phyloP scores from a whole-genome alignment of 2,113 vertebrate species.

The Strix aluco region DNA sequence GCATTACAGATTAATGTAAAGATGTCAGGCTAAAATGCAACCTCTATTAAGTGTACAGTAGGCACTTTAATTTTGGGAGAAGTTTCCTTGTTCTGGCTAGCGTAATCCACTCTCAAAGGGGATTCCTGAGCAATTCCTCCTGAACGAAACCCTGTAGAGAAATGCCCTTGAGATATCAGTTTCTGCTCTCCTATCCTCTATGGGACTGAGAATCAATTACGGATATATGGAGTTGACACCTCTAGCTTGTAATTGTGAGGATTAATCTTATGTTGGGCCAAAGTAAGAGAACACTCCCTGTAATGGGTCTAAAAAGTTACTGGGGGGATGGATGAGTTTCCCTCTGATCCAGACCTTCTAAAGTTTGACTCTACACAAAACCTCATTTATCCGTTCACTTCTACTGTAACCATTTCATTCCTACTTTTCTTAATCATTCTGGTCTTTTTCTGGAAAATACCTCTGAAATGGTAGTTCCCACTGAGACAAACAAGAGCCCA shows the following conservation, averaged over 20 bases:
- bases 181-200: not conserved
- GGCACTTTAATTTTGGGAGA: not conserved
- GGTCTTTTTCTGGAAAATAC: not conserved
- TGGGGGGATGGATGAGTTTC: not conserved
- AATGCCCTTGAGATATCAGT: not conserved
- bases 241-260: not conserved
- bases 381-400: not conserved
- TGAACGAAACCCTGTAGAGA: not conserved
- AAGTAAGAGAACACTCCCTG: not conserved
- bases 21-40: not conserved
- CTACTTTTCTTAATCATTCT: not conserved
- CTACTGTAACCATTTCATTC: not conserved
- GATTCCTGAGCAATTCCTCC: not conserved
- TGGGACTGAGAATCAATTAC: not conserved
- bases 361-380: not conserved
- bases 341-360: not conserved
- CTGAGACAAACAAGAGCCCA: not conserved
- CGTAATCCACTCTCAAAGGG: rapidly evolving
- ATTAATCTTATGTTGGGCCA: not conserved
- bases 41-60: not conserved
- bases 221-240: not conserved
- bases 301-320: not conserved
- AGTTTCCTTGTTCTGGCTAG: not conserved
- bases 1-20: not conserved
- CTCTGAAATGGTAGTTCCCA: not conserved